Evolutionary conservation across 1,140 invertebrate species (phyloP), one percentile per base, ranked within the genome.

Genomic region (Gonatopus flavifemur): DNA sequence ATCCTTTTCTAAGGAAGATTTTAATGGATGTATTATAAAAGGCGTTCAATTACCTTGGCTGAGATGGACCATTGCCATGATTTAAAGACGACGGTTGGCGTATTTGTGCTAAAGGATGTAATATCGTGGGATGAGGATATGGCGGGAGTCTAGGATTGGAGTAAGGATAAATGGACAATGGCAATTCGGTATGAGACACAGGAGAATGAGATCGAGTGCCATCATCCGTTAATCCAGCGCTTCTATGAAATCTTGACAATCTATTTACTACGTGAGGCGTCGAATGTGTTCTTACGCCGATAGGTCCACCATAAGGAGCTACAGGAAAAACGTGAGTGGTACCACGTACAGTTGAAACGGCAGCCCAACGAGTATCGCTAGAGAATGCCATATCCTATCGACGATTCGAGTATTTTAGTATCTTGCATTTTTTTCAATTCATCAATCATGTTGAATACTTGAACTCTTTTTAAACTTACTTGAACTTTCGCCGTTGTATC

Each of bases 321-420:
- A 98, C 87, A 1, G 96, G 94, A 80, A 98, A 98, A 35, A 98
- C 88, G 72, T 99, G 97, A 13, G 95, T 97, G 2, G 96, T 98
- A 47, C 96, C 96, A 52, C 96, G 86, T 55, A 96, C 81, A 5
- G 96, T 98, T 19, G 92, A 93, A 1, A 98, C 87, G 12, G 94
- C 90, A 8, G 94, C 87, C 96, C 96, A 99, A 39, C 97, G 87
- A 32, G 92, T 93, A 76, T 98, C 96, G 49, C 86, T 80, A 8
- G 94, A 94, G 73, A 93, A 90, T 39, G 87, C 83, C 72, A 97
- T 91, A 66, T 96, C 90, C 80, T 94, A 82, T 3, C n/a, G 81
- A 79, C 42, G 41, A n/a, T n/a, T n/a, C n/a, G n/a, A n/a, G n/a
- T n/a, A n/a, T n/a, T n/a, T n/a, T n/a, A n/a, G 28, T n/a, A 3